A percentile compares a stretch with the other conserved stretches of the same genome.
phyloP scores from a whole-genome alignment of 1,140 invertebrate species.

The Aplysia californica region DNA sequence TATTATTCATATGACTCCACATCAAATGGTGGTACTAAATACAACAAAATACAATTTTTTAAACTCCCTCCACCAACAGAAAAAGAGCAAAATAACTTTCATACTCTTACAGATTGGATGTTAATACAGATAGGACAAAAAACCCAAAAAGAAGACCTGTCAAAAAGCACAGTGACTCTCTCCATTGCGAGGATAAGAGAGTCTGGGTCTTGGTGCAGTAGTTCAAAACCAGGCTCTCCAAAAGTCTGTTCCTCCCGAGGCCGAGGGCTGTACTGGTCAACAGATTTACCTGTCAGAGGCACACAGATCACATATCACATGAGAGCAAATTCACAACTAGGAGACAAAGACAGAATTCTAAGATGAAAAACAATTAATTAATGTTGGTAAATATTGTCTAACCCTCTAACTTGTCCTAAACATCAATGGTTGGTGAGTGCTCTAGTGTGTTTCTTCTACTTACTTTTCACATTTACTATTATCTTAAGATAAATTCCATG shows the following conservation, averaged over 20 bases:
- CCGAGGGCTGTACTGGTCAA: constrained; percentile 67
- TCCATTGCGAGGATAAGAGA: constrained; percentile 84
- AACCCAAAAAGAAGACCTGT: no score
- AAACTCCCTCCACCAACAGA: no score
- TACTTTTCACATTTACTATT: background rate
- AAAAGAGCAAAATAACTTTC: no score
- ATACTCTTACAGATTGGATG: no score
- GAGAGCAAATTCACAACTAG: background rate
- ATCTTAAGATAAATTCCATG: background rate
- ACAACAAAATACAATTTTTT: no score
- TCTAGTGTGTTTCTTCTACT: no score
- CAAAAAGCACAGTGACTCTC: constrained; percentile 85
- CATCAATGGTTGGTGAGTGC: no score
- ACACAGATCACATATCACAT: background rate
- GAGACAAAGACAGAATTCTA: background rate
- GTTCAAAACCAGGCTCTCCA: constrained; percentile 36
- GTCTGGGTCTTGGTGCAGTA: constrained; percentile 75
- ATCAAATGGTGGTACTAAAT: no score
- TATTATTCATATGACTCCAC: no score
- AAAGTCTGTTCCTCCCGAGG: constrained; percentile 46
- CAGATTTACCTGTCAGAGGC: constrained; percentile 60
- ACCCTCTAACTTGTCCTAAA: no score
- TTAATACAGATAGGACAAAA: no score
- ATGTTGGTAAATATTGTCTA: background rate
- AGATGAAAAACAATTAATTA: background rate